phyloP scores from a whole-genome alignment of 2,797 vertebrate genomes.

The Melanotaenia boesemani region DNA sequence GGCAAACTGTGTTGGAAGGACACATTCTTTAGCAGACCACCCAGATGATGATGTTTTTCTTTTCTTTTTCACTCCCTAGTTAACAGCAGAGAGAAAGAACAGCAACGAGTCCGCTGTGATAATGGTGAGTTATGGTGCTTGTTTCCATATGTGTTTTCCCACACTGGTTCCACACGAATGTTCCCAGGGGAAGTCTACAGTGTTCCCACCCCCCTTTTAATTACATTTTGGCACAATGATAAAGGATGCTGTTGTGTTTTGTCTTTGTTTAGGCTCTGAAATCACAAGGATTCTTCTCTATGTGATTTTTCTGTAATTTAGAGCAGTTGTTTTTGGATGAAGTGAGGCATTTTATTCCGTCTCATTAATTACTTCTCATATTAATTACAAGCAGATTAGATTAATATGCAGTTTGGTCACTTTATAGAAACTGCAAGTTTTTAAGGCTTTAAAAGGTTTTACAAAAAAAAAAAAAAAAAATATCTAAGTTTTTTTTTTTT shows the following conservation, averaged over 20 bases:
- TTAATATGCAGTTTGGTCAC: neutral
- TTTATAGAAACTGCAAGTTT: neutral
- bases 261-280: constrained; percentile 52
- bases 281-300: neutral
- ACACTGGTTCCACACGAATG: constrained; percentile 61
- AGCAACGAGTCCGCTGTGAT: constrained; percentile 73
- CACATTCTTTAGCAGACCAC: constrained; percentile 43
- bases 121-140: constrained; percentile 80
- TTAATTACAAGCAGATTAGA: neutral
- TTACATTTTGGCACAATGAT: constrained; percentile 63
- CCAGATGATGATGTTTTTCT: constrained; percentile 69
- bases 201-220: constrained; percentile 43
- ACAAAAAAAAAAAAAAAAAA: neutral
- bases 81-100: constrained; percentile 58
- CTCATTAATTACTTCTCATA: too few relatives aligned
- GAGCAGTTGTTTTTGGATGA: neutral
- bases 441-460: neutral
- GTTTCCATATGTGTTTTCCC: constrained; percentile 37
- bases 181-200: constrained; percentile 51
- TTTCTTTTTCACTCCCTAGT: constrained; percentile 59
- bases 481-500: neutral
- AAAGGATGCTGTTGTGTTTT: constrained; percentile 37
- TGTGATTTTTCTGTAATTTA: neutral
- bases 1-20: constrained; percentile 38
- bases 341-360: constrained; percentile 7